These are phyloP conservation scores for Archocentrus centrarchus DNA, from an alignment of 2,113 vertebrate genomes.

Conservation along the genomic window DNA sequence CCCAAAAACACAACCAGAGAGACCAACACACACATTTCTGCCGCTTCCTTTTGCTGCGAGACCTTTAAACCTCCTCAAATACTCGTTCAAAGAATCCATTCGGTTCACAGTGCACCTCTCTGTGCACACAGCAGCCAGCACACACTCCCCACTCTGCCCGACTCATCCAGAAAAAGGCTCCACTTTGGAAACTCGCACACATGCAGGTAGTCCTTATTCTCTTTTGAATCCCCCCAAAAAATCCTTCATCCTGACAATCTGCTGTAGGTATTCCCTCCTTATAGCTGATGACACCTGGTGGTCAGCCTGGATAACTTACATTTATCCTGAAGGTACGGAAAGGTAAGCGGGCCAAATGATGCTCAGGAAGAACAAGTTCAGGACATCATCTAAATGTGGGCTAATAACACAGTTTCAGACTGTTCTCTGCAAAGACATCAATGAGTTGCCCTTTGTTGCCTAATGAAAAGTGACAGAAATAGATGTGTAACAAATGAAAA, in stretches of 20 bases:
- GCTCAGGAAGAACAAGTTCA: too few species aligned
- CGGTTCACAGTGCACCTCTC: neutral
- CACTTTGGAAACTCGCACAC: neutral
- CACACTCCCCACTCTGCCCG: neutral
- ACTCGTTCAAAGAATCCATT: neutral
- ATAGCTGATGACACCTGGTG: neutral
- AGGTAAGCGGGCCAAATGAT: too few species aligned
- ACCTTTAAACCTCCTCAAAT: conserved; percentile 42
- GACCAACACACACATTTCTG: conserved; percentile 20
- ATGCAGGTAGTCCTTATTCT: neutral
- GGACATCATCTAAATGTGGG: too few species aligned
- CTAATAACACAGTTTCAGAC: too few species aligned
- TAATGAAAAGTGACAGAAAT: too few species aligned
- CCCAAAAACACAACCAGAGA: conserved; percentile 60
- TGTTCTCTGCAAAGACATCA: too few species aligned
- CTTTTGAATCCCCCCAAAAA: neutral
- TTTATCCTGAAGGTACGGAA: too few species aligned
- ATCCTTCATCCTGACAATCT: neutral
- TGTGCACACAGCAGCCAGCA: neutral
- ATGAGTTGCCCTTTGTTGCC: too few species aligned
- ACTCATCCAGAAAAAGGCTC: neutral
- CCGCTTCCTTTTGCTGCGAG: conserved; percentile 2
- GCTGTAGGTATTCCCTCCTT: neutral
- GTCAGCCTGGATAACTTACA: too few species aligned
- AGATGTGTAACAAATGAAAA: too few species aligned